phyloP scores from a whole-genome alignment of 2,797 vertebrate species.

The Hozukius guyotensis region DNA sequence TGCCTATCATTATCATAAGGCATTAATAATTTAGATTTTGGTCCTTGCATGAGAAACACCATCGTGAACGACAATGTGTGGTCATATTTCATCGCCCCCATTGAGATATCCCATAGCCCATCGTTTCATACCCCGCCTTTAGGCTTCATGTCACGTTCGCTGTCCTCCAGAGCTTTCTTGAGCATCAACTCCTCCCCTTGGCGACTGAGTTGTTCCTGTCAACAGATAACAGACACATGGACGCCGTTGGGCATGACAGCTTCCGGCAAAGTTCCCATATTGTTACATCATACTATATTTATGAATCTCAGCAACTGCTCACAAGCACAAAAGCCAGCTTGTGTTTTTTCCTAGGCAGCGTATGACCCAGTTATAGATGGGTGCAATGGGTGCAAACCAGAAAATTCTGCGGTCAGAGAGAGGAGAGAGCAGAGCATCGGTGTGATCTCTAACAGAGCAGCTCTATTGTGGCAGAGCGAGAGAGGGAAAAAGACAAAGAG shows the following conservation, averaged over 20 bases:
- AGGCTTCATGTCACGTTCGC: conserved; percentile 81
- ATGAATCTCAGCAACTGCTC: conserved; percentile 27
- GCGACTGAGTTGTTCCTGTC: conserved; percentile 84
- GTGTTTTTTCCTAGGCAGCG: conserved; percentile 1
- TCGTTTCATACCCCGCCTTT: conserved; percentile 83
- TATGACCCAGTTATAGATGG: conserved; percentile 14
- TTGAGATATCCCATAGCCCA: conserved; percentile 52
- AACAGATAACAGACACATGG: conserved; percentile 65
- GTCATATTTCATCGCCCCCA: conserved; percentile 33
- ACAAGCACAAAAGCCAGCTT: conserved; percentile 29
- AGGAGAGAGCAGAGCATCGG: conserved; percentile 27
- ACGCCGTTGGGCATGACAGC: conserved; percentile 41
- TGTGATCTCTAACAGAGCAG: conserved; percentile 45
- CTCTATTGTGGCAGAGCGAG: conserved; percentile 50
- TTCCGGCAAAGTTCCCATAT: conserved; percentile 56
- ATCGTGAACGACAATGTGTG: not conserved
- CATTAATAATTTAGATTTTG: not conserved
- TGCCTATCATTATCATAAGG: not conserved
- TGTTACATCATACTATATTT: conserved; percentile 52
- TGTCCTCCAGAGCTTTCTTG: conserved; percentile 85
- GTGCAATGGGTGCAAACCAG: conserved; percentile 30
- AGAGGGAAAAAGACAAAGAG: conserved; percentile 31
- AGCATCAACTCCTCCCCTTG: conserved; percentile 84
- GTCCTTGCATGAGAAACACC: not conserved
- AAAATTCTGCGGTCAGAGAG: conserved; percentile 50